Base-by-base conservation (phyloP, 2,888 invertebrate species). In the Drosophila flavopinicola region DNA sequence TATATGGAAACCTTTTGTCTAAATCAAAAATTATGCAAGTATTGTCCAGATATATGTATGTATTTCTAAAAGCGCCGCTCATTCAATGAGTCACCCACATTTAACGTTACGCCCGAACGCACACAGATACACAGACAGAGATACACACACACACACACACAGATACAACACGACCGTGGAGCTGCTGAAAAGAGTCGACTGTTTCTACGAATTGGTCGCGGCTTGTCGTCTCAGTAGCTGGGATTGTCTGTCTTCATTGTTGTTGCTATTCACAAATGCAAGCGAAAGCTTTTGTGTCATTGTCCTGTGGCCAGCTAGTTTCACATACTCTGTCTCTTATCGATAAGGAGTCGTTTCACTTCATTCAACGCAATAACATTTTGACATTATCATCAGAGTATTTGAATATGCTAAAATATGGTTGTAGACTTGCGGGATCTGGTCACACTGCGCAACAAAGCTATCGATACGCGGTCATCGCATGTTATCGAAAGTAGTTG, bases 231-330 rank as follows among this genome's bases (percentile, higher is more conserved):
- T 37, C n/a, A n/a, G 44, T 38, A 15, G 32, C 15, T 38, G 2
- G 20, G n/a, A n/a, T 20, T 4, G 42, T n/a, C 3, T 37, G 17
- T 37, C 15, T 37, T 17, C 3, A 15, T 37, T 37, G 33, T 20
- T 20, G 29, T 59, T 38, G 35, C 45, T 47, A 57, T 66, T 72
- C 54, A 42, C 63, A 57, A 63, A 63, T 42, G 53, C 44, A 45
- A 52, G 27, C 33, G 10, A 45, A 47, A 64, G 47, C 20, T 64
- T 64, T 23, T 56, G 78, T 75, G 75, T 80, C 82, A 85, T 58
- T 85, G 78, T 78, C 85, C 78, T 78, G 60, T 38, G 44, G 20
- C 51, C 45, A 29, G 27, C 41, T 13, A 32, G 32, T 60, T 58
- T 41, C n/a, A 17, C 24, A 11, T 32, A 38, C 57, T 38, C 38